Evolutionary conservation across 30 jellyfish, hydroid and myxozoan genomes (phyloP).

Genomic region (Hydractinia echinata): DNA sequence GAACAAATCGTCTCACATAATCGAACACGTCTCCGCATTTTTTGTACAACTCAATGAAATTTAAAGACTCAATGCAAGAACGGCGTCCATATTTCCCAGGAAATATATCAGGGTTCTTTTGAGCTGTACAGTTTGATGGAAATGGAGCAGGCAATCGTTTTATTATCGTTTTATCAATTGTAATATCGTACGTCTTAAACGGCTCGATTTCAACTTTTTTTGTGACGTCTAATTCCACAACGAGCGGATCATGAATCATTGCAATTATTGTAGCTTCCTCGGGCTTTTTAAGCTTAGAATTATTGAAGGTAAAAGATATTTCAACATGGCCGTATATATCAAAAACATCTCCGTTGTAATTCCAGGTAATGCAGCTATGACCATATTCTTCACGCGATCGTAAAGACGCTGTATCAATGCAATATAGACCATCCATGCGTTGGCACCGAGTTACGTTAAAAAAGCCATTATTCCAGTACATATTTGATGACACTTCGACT

Average conservation of each 20-base stretch:
- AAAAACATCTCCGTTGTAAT: constrained; percentile 20
- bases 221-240: constrained; percentile 19
- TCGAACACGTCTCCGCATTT: constrained; percentile 36
- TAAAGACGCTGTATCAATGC: neutral
- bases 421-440: constrained; percentile 17
- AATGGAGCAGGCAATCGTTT: constrained; percentile 21
- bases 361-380: constrained; percentile 25
- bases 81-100: constrained; percentile 33
- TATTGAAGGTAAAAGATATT: constrained; percentile 3
- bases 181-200: neutral
- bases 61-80: constrained; percentile 27
- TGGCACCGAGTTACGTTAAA: constrained; percentile 37
- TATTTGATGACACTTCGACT: neutral
- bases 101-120: constrained; percentile 15
- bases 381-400: neutral
- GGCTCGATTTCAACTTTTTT: constrained; percentile 24
- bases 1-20: constrained; percentile 27
- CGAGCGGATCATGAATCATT: constrained; percentile 17
- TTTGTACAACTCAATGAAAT: constrained; percentile 23
- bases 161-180: constrained; percentile 23
- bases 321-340: constrained; percentile 41
- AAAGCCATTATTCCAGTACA: constrained; percentile 24
- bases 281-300: too few species aligned
- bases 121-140: constrained; percentile 31
- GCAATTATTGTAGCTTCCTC: neutral